Evolutionary conservation across 2,888 invertebrate genomes (phyloP), one percentile per base, ranked within the genome.

Genomic region (Pyralis farinalis): DNA sequence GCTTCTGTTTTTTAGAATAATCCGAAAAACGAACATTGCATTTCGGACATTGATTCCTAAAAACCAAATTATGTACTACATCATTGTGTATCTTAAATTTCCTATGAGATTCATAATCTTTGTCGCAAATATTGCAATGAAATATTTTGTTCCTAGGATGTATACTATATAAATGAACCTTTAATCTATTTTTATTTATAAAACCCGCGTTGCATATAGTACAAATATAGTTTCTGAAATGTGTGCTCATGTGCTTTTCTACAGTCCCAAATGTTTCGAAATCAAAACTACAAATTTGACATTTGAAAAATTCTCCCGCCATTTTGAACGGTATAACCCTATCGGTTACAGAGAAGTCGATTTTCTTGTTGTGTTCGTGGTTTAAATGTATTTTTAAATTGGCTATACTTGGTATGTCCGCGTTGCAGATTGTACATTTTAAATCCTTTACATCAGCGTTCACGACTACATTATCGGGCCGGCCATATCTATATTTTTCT

Each of bases 141-240:
- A 7, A 12, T 4, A 11, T 11, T 12, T 31, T 11, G 12, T 12
- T 31, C 7, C 10, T 34, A 0, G 40, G 35, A 12, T 67, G 64
- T 39, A 51, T 38, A 10, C 49, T 42, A 30, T 61, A 59, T 0
- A 42, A 34, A 46, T 88, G 87, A n/a, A 72, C 74, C 16, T 63
- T 68, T 5, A 83, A 38, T 12, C 83, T 70, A 0, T 75, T 63
- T n/a, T 66, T 71, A 1, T 78, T 80, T 0, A 78, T 59, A 21
- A 82, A 87, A 0, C 71, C 65, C 0, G 68, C 61, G 0, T 65
- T 59, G 7, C 66, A 68, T 0, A 47, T 47, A 1, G 59, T 49
- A 12, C 72, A 72, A 6, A 55, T 49, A 8, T 53, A 53, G 42
- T 64, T 63, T 16, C 54, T 43, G 25, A 47, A 58, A 37, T 61